Evolutionary conservation across 2,888 invertebrate species (phyloP), one percentile per base, ranked within the genome.

Genomic region (Rotaria socialis): DNA sequence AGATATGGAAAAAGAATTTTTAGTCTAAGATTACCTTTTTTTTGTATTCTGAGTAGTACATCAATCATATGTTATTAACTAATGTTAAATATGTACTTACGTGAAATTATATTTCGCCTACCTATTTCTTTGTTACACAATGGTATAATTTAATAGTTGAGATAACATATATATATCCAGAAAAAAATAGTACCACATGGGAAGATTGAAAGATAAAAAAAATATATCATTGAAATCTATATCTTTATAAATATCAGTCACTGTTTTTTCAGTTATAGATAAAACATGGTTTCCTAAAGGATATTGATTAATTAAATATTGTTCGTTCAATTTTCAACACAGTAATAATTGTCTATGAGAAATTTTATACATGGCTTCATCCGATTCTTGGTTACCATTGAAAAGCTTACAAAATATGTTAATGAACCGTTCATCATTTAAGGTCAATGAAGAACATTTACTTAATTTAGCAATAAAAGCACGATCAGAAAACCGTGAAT

Each of bases 401-500:
- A 22, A 35, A 47, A 24, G 19, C 47, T 47, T 43, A 47, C 47
- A 47, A 47, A 5, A n/a, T 41, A 80, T 80, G 24, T 41, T 67
- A 67, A 86, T 86, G 86, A 75, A 74, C 24, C 85, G 86, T 27
- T 80, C 75, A 56, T 85, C 75, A 0, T 86, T 74, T 52, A 86
- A 86, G 80, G 75, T 86, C 8, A 86, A 86, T 47, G 86, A 86
- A 85, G 75, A 85, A n/a, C 85, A 86, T 74, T 27, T 86, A 16
- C 74, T 75, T n/a, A 86, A 85, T 56, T 85, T 86, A 24, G 86
- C 86, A 60, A 41, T 86, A 41, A 85, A 85, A 67, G 86, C 86
- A 19, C 86, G 86, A 47, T 58, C 85, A 24, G 86, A 86, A 84
- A 75, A 86, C 80, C 86, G 86, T 50, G 86, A 86, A 60, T 86